A percentile compares a stretch with the other conserved stretches of the same genome.
Conservation (phyloP, 2,113 vertebrate species). For the Tupaia chinensis region DNA sequence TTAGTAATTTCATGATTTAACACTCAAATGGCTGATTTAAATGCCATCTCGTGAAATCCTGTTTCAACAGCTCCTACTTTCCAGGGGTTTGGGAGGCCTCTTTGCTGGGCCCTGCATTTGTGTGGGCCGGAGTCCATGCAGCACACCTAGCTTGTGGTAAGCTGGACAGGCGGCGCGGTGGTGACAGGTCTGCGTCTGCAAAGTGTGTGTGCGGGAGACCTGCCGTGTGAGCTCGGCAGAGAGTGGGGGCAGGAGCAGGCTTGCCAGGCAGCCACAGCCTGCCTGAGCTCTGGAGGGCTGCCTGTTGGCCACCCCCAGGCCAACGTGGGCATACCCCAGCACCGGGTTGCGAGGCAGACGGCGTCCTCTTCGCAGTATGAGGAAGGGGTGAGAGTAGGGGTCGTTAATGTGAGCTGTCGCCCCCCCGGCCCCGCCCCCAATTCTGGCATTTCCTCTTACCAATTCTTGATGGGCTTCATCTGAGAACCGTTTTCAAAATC, state of each 20-base stretch:
- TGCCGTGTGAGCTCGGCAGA: not conserved
- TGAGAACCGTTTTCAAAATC: too few species aligned
- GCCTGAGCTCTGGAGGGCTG: too few species aligned
- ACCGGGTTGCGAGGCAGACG: not conserved
- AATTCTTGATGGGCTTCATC: not conserved
- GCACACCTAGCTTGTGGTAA: not conserved
- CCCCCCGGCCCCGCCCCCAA: too few species aligned
- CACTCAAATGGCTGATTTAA: conserved; percentile 45
- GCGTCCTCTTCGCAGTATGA: not conserved
- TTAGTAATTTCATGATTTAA: conserved; percentile 43
- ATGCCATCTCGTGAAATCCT: conserved; percentile 36
- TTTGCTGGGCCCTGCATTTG: not conserved
- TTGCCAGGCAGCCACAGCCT: too few species aligned
- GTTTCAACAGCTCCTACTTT: not conserved
- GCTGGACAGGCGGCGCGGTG: fast-evolving
- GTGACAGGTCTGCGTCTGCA: not conserved
- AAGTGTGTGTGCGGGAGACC: too few species aligned
- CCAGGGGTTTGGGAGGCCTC: not conserved
- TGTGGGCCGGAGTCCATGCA: not conserved
- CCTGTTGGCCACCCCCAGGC: not conserved
- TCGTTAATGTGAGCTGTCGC: not conserved
- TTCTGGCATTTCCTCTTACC: not conserved
- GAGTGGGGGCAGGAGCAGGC: too few species aligned
- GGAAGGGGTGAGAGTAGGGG: not conserved
- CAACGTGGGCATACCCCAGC: too few species aligned